A percentile compares a stretch with the other conserved stretches of the same genome.
These are phyloP conservation scores for Motacilla tschutschensis DNA, from an alignment of 2,113 vertebrate species.

Conservation along the genomic window DNA sequence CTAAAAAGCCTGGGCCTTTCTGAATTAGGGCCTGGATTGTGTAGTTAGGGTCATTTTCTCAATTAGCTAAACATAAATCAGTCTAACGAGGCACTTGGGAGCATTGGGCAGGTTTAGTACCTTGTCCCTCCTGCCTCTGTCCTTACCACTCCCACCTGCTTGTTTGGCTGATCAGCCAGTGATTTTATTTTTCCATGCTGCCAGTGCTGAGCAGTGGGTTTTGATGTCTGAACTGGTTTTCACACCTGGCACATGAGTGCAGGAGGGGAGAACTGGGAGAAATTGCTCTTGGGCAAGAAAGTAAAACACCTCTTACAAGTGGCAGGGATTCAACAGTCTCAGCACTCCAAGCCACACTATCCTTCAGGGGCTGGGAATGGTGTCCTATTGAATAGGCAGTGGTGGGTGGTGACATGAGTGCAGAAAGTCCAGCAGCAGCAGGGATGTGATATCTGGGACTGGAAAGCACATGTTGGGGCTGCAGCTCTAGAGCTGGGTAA, in stretches of 20 bases:
- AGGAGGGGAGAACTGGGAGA: background rate
- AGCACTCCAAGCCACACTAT: background rate
- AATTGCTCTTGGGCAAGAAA: background rate
- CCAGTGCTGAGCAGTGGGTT: background rate
- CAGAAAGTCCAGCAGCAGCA: background rate
- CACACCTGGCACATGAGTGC: background rate
- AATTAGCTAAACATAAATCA: constrained; percentile 76
- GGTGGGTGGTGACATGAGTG: background rate
- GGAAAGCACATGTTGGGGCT: background rate
- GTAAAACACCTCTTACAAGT: background rate
- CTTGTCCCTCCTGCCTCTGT: constrained; percentile 9
- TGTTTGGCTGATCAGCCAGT: background rate
- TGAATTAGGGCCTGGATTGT: constrained; percentile 64
- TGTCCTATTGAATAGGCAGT: background rate
- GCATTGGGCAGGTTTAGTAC: constrained; percentile 35
- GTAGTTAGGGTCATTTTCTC: constrained; percentile 72
- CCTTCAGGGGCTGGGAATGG: background rate
- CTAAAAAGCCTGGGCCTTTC: constrained; percentile 59
- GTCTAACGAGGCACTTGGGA: constrained; percentile 65
- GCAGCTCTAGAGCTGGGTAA: background rate
- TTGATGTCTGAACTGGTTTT: constrained; percentile 13
- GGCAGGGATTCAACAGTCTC: background rate
- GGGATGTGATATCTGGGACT: background rate
- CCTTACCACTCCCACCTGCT: constrained; percentile 28
- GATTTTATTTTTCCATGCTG: constrained; percentile 32